Base-by-base conservation (phyloP, 2,888 invertebrate genomes). In the Barypeithes pellucidus region DNA sequence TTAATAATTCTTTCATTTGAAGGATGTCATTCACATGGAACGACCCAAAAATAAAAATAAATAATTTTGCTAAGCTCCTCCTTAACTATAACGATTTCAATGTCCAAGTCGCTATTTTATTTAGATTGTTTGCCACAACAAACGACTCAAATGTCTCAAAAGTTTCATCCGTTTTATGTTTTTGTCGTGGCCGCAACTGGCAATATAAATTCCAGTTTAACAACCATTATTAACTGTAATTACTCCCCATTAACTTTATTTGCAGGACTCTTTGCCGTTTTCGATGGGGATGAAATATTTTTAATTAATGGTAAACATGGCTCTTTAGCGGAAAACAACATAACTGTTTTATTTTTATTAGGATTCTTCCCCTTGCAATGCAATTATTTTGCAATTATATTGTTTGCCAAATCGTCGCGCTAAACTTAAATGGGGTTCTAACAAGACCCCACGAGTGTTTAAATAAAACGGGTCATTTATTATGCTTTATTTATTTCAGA, bases 151-250 rank as follows among this genome's bases (percentile, higher is more conserved):
- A 39, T n/a, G 39, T n/a, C 39, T 12, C 12, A n/a, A 39, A 39
- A 39, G 47, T 47, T 47, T 47, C n/a, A n/a, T 9, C 39, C 39
- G 39, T 39, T 39, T 39, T 39, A 39, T n/a, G 39, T 39, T 39
- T 39, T 54, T 54, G 29, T 54, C 29, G 29, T 14, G 16, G 16
- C 29, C 52, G 29, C 52, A 54, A 54, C 24, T 54, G 14, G 52
- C 52, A 54, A 54, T 45, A 62, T 62, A 62, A 62, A 62, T 62
- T 62, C 14, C 62, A 62, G 29, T 22, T 12, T 24, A 62, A 45
- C 62, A 43, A 43, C 62, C 39, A 62, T 29, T 62, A 62, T 45
- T 62, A 24, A 24, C 24, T 20, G 16, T 45, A 18, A 62, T 45
- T 62, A 62, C 45, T 62, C 24, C 18, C 62, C 62, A 62, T 62